These are phyloP conservation scores for Papilio machaon DNA, from an alignment of 1,140 invertebrate genomes.

Conservation along the genomic window DNA sequence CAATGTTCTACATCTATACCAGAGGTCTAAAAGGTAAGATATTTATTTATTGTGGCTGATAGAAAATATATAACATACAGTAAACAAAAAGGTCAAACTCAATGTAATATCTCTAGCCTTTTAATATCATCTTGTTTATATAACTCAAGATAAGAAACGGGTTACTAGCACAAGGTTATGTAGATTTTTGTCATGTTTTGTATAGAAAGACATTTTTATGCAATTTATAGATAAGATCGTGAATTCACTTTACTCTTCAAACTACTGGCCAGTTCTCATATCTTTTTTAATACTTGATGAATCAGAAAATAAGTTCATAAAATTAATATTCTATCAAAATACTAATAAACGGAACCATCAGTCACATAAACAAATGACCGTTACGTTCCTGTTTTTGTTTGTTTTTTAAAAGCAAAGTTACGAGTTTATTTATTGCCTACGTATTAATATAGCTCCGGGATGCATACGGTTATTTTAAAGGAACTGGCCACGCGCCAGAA, in stretches of 20 bases:
- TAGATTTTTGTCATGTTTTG: neutral
- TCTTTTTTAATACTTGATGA: neutral
- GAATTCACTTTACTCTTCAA: neutral
- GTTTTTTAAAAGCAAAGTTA: conserved; percentile 19
- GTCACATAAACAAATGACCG: conserved; percentile 17
- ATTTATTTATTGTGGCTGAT: no score
- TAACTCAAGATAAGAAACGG: conserved; percentile 24
- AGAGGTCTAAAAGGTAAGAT: no score
- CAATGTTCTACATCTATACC: no score
- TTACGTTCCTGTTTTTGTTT: neutral
- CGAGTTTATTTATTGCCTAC: conserved; percentile 1
- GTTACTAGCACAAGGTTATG: conserved; percentile 31
- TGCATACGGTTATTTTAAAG: neutral
- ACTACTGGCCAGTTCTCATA: neutral
- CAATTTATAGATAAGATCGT: neutral
- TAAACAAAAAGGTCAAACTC: neutral
- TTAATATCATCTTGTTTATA: conserved; percentile 19
- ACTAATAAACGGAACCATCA: neutral
- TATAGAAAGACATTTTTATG: neutral
- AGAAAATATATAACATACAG: no score
- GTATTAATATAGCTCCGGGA: conserved; percentile 24
- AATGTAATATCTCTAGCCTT: neutral
- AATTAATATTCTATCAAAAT: conserved; percentile 8
- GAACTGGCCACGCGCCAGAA: neutral
- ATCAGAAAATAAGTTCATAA: neutral